Evolutionary conservation across 2,888 invertebrate species (phyloP), one percentile per base, ranked within the genome.

Genomic region (Xanthia icteritia): DNA sequence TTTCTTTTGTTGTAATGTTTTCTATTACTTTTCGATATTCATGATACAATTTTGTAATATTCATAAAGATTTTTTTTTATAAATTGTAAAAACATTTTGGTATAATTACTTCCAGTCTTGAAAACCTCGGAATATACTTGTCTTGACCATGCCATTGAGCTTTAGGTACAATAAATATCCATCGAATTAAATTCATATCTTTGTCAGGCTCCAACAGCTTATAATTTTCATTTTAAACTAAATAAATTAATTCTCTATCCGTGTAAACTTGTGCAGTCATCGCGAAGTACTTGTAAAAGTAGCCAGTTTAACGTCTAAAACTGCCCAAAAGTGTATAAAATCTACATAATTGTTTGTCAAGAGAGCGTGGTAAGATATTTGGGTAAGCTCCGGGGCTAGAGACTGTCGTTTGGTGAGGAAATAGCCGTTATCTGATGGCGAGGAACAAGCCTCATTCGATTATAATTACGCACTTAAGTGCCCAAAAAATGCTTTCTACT

Each of bases 301-400:
- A 82, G 65, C 79, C 77, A 87, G 82, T 83, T 80, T 76, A 83
- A 76, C 80, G 69, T 82, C 77, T 73, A 42, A 79, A 83, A 85
- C 72, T 82, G 77, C 31, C 83, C 79, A 67, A 80, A 85, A 85
- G 83, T 87, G 76, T 83, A 87, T 88, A 83, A 88, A 89, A 88
- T 88, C 82, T 88, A 87, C 88, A 88, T 88, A 88, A 88, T 88
- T 88, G 89, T 89, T 89, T 87, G 86, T 86, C 83, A 84, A 86
- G 86, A 80, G 84, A 77, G 76, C 87, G 75, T 72, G 79, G 83
- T 82, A 80, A 86, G 86, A 82, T 81, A 79, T 86, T 88, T 79
- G 85, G 82, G 84, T 81, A 79, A 83, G 86, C 87, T 83, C 63
- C 60, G 81, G 73, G 79, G 66, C 79, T 79, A 66, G 64, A 68